Conservation (phyloP, 2,797 vertebrate species). For the Microchirus variegatus region DNA sequence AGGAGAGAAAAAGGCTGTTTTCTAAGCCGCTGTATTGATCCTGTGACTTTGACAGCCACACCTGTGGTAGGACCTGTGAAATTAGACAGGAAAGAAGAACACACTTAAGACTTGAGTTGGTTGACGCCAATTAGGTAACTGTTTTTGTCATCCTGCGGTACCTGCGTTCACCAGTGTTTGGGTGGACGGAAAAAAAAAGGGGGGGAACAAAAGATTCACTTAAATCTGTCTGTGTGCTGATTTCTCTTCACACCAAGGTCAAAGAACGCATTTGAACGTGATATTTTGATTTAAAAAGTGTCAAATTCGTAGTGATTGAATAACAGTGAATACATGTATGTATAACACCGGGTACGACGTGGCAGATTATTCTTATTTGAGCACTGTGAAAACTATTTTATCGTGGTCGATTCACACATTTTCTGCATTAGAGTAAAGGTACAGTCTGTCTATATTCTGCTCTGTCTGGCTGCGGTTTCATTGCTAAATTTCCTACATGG, state of each 20-base stretch:
- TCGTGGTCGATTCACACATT: conserved; percentile 27
- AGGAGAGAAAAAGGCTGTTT: conserved; percentile 50
- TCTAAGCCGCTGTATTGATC: conserved; percentile 61
- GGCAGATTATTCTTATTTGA: conserved; percentile 1
- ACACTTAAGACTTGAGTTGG: conserved; percentile 29
- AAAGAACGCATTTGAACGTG: conserved; percentile 2
- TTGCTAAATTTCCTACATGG: conserved; percentile 45
- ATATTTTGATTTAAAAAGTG: conserved; percentile 1
- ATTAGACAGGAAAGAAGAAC: conserved; percentile 54
- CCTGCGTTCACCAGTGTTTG: conserved; percentile 23
- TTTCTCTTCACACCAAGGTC: conserved; percentile 5
- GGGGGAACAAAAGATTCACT: conserved; percentile 34
- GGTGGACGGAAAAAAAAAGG: conserved; percentile 7
- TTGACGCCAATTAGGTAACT: conserved; percentile 62
- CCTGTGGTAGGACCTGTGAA: conserved; percentile 72
- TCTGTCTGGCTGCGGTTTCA: conserved; percentile 52
- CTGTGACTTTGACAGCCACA: conserved; percentile 68
- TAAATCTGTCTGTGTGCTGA: neutral
- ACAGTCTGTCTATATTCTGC: conserved; percentile 42
- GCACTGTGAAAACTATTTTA: neutral
- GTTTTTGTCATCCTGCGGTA: conserved; percentile 45
- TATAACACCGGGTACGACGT: neutral
- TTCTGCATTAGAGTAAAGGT: conserved; percentile 40
- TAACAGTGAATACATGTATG: conserved; percentile 14
- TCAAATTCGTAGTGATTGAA: conserved; percentile 22